Base-by-base conservation (phyloP, 2,888 invertebrate genomes). In the Esperia sulphurella region DNA sequence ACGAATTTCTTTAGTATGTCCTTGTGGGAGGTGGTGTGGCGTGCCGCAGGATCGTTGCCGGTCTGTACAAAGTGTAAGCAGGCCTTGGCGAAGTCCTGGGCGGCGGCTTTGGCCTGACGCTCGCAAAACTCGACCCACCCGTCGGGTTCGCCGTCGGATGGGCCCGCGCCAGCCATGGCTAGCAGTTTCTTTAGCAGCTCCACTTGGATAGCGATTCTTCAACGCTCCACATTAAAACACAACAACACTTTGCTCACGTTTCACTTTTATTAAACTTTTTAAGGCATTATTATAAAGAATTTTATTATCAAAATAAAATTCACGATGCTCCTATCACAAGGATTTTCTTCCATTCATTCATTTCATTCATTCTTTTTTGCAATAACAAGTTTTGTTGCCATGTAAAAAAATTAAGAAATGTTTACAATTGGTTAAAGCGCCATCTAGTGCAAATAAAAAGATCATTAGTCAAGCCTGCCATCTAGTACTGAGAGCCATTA, bases 121-220 rank as follows among this genome's bases (percentile, higher is more conserved):
- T 96, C 95, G 86, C 96, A 96, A 80, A 96, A 95, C 79, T 96
- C 95, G 72, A 92, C 91, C 96, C 96, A 96, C 80, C 92, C 92
- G 75, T 92, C 92, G 75, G 90, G 79, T 60, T 92, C 92, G 68
- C 91, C 91, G 73, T 92, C 92, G 82, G 91, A 91, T 75, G 90
- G 90, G 79, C 91, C 91, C 73, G 79, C 79, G 79, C 91, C 91
- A 71, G 79, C 79, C 89, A 89, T 88, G 78, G 82, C 87, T 65
- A 88, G 77, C 71, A 89, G 71, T 76, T 77, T 86, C 83, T 77
- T 84, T 79, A 90, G 55, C 72, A 88, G 83, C 87, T 90, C 87
- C 90, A 89, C 88, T 86, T 84, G 88, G 72, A 79, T 69, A 64
- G 62, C 63, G 64, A 67, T 54, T 61, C 59, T 56, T 57, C 54